A percentile compares a stretch with the other conserved stretches of the same genome.
Evolutionary conservation across 2,888 invertebrate species (phyloP).

Genomic region (Macroteleia sp.): DNA sequence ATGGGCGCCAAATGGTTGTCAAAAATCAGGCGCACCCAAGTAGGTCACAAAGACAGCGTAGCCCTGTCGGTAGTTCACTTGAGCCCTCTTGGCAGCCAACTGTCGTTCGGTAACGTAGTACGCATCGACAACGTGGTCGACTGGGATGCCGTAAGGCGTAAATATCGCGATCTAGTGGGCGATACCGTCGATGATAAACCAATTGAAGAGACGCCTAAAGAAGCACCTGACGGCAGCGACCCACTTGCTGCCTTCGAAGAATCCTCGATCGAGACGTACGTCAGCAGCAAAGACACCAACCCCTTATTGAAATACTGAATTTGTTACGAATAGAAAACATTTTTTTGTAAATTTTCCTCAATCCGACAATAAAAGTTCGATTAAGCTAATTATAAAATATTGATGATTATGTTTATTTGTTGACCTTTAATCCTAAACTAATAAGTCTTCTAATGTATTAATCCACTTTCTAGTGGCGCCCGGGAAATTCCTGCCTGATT

Average conservation of each 20-base stretch:
- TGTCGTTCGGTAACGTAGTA: constrained; percentile 89
- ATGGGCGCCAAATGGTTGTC: constrained; percentile 95
- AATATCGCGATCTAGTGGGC: constrained; percentile 91
- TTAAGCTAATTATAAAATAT: constrained; percentile 12
- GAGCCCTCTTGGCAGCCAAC: constrained; percentile 92
- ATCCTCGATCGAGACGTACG: constrained; percentile 59
- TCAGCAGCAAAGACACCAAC: constrained; percentile 60
- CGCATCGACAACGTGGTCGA: constrained; percentile 95
- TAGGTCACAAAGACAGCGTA: constrained; percentile 91
- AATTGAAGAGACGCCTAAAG: constrained; percentile 69
- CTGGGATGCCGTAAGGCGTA: constrained; percentile 95
- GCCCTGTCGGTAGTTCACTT: constrained; percentile 92
- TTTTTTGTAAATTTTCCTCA: constrained; percentile 17
- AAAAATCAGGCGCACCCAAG: constrained; percentile 93
- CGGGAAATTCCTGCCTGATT: constrained; percentile 67
- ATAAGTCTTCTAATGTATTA: constrained; percentile 60
- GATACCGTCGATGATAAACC: constrained; percentile 85
- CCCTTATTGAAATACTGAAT: constrained; percentile 57
- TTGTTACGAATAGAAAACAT: neutral
- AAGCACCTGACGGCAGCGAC: constrained; percentile 63
- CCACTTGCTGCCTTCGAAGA: constrained; percentile 66
- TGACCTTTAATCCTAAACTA: neutral
- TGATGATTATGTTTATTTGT: constrained; percentile 4
- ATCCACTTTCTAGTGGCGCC: constrained; percentile 69
- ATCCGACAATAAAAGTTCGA: constrained; percentile 55